phyloP scores from a whole-genome alignment of 2,113 vertebrate genomes.

The Aplodontia rufa region DNA sequence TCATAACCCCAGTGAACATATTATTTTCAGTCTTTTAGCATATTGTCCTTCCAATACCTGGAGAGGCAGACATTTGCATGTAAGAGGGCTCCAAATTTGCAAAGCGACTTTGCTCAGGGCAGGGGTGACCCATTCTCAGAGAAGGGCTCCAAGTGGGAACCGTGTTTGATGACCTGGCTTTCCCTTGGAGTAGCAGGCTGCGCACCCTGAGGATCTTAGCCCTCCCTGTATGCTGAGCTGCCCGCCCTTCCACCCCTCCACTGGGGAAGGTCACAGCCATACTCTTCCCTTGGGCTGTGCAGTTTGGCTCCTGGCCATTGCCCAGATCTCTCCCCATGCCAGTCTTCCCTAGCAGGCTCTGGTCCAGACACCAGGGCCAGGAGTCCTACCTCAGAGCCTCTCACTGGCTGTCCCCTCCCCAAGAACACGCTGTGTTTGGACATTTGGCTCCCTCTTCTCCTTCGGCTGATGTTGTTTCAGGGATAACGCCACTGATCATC shows the following conservation, averaged over 20 bases:
- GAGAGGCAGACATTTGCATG: not conserved
- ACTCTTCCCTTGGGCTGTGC: not conserved
- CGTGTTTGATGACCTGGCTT: not conserved
- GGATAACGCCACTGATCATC: not conserved
- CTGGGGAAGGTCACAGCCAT: not conserved
- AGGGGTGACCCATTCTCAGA: not conserved
- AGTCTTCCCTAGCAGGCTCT: not conserved
- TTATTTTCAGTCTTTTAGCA: not conserved
- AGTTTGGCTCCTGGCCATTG: not conserved
- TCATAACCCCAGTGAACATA: not conserved
- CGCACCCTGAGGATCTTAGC: not conserved
- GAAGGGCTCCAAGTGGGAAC: not conserved
- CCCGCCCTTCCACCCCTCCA: not conserved
- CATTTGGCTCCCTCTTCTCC: not conserved
- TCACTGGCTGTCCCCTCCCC: not conserved
- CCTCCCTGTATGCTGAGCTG: not conserved
- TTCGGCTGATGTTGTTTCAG: not conserved
- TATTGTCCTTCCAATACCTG: not conserved
- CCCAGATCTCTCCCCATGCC: not conserved
- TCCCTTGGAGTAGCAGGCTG: not conserved
- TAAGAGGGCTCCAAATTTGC: not conserved
- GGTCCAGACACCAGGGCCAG: not conserved
- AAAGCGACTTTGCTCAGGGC: not conserved
- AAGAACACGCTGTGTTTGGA: not conserved
- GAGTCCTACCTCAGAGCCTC: not conserved